A percentile compares a stretch with the other conserved stretches of the same genome.
Conservation (phyloP, 2,113 vertebrate species). For the Coryphaenoides rupestris region DNA sequence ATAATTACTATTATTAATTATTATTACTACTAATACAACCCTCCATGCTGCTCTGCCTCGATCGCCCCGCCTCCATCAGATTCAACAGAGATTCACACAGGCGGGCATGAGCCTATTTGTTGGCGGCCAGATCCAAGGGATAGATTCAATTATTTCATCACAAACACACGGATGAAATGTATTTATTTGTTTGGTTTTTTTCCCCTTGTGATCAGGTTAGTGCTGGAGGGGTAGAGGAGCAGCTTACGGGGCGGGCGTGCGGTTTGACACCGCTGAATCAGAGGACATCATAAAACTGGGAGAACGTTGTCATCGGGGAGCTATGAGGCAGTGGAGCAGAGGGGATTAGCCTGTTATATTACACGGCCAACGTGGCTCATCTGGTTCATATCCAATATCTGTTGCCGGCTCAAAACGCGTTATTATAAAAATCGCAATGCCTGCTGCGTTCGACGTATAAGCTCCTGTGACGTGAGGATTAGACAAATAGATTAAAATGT, state of each 20-base stretch:
- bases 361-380: background rate
- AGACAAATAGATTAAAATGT: background rate
- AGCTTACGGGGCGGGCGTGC: conserved; percentile 19
- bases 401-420: background rate
- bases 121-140: background rate
- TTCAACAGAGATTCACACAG: conserved; percentile 1
- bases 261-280: conserved; percentile 12
- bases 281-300: conserved; percentile 13
- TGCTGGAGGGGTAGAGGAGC: conserved; percentile 7
- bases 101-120: conserved; percentile 29
- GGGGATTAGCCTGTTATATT: conserved; percentile 12
- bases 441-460: background rate
- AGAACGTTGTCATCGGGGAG: background rate
- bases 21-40: no score
- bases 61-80: conserved; percentile 11
- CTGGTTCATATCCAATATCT: conserved; percentile 4
- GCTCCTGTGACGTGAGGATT: background rate
- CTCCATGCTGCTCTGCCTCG: no score
- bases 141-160: no score
- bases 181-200: no score
- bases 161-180: no score
- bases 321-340: background rate
- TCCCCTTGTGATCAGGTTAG: background rate
- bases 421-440: background rate
- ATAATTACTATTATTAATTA: no score